Percentiles rank a stretch among this genome's conserved stretches.
Conservation (phyloP, 1,140 invertebrate species). For the Trinorchestia longiramus region DNA sequence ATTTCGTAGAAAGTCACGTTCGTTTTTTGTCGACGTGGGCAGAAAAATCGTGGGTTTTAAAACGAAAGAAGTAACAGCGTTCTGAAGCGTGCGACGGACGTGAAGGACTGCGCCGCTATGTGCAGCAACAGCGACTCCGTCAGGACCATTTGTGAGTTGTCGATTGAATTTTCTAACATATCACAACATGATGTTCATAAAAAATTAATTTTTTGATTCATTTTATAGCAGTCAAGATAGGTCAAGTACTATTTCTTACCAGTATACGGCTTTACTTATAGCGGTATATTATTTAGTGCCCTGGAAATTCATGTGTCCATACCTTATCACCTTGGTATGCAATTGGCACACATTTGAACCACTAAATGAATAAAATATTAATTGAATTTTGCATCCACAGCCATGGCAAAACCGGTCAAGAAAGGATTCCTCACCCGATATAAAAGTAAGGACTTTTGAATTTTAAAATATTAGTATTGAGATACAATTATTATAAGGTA, state of each 20-base stretch:
- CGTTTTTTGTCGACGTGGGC: neutral
- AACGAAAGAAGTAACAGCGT: neutral
- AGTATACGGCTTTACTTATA: too few relatives aligned
- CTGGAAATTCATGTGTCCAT: neutral
- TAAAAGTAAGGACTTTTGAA: slow-evolving; percentile 58
- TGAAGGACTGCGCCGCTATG: neutral
- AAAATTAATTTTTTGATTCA: neutral
- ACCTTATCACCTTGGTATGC: neutral
- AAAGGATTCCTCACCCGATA: slow-evolving; percentile 59
- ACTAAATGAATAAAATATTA: neutral
- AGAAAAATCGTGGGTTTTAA: too few relatives aligned
- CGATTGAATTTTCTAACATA: neutral
- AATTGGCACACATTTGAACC: neutral
- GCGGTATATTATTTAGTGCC: too few relatives aligned
- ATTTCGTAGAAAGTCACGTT: neutral
- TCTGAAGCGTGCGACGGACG: neutral
- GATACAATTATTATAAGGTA: too few relatives aligned
- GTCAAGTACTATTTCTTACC: too few relatives aligned
- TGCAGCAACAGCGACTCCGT: slow-evolving; percentile 28
- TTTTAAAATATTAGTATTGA: neutral
- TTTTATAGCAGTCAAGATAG: too few relatives aligned
- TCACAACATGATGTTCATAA: neutral
- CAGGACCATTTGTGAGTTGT: slow-evolving; percentile 33
- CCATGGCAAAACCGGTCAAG: slow-evolving; percentile 60
- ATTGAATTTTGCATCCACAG: slow-evolving; percentile 53